Evolutionary conservation across 1,140 invertebrate genomes (phyloP).

Genomic region (Nebria ingens): DNA sequence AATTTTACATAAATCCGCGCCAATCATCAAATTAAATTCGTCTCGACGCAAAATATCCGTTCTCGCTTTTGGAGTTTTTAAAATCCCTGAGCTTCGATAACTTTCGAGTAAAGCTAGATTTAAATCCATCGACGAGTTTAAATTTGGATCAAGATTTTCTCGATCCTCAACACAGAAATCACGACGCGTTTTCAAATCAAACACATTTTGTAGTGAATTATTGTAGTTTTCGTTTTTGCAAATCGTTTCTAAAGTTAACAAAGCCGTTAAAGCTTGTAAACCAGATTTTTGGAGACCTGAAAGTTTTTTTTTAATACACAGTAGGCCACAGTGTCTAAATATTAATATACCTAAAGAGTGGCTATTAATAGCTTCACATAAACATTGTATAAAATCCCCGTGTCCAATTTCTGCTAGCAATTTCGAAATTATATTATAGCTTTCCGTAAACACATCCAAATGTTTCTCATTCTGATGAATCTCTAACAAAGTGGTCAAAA

Average conservation of each 20-base stretch:
- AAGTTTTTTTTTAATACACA: too few species aligned
- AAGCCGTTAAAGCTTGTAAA: slow-evolving; percentile 21
- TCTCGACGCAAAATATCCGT: neutral
- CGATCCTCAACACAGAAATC: slow-evolving; percentile 6
- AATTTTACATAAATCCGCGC: slow-evolving; percentile 36
- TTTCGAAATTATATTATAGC: slow-evolving; percentile 31
- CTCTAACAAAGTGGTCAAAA: slow-evolving; percentile 33
- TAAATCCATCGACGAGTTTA: neutral
- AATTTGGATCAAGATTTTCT: neutral
- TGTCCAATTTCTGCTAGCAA: slow-evolving; percentile 29
- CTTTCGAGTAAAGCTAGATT: too few species aligned
- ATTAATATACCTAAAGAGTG: neutral
- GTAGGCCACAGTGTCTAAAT: neutral
- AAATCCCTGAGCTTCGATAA: neutral
- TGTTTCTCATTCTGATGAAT: slow-evolving; percentile 15
- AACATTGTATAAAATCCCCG: slow-evolving; percentile 29
- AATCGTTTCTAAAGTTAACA: slow-evolving; percentile 21
- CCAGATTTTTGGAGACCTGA: slow-evolving; percentile 30
- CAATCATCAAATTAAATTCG: slow-evolving; percentile 21
- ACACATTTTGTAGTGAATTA: slow-evolving; percentile 21
- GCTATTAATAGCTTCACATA: slow-evolving; percentile 33
- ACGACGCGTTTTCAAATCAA: slow-evolving; percentile 14
- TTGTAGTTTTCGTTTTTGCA: slow-evolving; percentile 17
- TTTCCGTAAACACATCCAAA: slow-evolving; percentile 18
- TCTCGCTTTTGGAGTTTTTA: neutral